A percentile compares a stretch with the other conserved stretches of the same genome.
Conservation (phyloP, 2,797 vertebrate genomes). For the Yasuhikotakia modesta region DNA sequence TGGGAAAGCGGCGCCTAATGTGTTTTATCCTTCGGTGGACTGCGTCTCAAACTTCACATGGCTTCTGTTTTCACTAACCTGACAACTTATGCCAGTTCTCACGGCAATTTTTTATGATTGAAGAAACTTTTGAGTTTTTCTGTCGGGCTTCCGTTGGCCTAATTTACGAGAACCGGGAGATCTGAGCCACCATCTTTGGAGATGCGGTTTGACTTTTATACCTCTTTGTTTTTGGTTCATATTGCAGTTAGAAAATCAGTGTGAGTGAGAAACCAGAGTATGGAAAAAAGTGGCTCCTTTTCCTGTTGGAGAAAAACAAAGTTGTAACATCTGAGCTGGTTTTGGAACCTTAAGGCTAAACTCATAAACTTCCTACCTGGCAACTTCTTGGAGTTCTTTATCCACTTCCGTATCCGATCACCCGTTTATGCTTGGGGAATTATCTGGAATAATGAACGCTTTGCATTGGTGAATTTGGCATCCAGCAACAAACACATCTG, state of each 20-base stretch:
- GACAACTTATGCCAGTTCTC: conserved; percentile 37
- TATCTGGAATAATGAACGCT: neutral
- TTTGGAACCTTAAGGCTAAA: conserved; percentile 35
- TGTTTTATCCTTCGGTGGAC: conserved; percentile 30
- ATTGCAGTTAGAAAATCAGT: conserved; percentile 19
- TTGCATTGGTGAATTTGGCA: conserved; percentile 7
- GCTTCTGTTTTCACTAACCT: conserved; percentile 39
- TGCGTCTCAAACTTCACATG: conserved; percentile 15
- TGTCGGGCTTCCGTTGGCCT: conserved; percentile 38
- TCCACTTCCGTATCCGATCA: conserved; percentile 40
- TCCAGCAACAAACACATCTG: neutral
- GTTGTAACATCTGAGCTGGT: conserved; percentile 44
- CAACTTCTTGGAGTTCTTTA: conserved; percentile 32
- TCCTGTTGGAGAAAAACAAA: conserved; percentile 36
- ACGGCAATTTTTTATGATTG: conserved; percentile 31
- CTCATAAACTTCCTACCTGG: conserved; percentile 44
- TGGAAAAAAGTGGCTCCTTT: conserved; percentile 35
- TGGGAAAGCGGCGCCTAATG: conserved; percentile 36
- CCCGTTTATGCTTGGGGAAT: conserved; percentile 30
- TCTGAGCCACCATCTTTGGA: conserved; percentile 16
- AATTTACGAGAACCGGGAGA: conserved; percentile 41
- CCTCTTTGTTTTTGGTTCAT: conserved; percentile 26
- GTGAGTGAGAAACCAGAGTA: conserved; percentile 43
- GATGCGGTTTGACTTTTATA: neutral
- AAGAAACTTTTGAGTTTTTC: conserved; percentile 23